Evolutionary conservation across 2,888 invertebrate species (phyloP).

Genomic region (Acleris emargana): DNA sequence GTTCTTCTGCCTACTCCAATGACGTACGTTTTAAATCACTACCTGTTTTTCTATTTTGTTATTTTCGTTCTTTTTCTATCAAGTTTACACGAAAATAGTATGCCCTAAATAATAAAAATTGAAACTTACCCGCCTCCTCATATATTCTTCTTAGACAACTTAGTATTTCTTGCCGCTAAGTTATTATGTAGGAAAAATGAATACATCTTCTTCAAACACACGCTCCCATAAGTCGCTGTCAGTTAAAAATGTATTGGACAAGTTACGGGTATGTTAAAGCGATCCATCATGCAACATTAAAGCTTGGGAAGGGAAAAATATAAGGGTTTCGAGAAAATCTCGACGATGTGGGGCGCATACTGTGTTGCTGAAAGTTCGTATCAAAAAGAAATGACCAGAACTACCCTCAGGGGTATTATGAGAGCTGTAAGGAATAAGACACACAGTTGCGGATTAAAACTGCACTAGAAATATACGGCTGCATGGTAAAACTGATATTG

Average conservation of each 20-base stretch:
- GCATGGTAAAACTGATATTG: too few species aligned
- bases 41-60: too few species aligned
- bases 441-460: background rate
- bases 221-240: conserved; percentile 13
- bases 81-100: too few species aligned
- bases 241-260: conserved; percentile 33
- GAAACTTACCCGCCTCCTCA: too few species aligned
- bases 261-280: conserved; percentile 13
- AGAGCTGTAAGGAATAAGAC: background rate
- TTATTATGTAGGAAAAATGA: conserved; percentile 4
- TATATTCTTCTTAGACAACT: background rate
- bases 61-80: too few species aligned
- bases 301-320: conserved; percentile 12
- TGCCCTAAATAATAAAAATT: too few species aligned
- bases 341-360: background rate
- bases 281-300: conserved; percentile 33
- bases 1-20: too few species aligned
- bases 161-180: background rate
- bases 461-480: too few species aligned
- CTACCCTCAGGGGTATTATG: conserved; percentile 4
- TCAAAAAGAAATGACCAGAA: conserved; percentile 10
- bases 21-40: too few species aligned
- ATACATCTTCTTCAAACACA: conserved; percentile 24
- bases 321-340: conserved; percentile 15
- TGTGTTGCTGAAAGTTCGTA: conserved; percentile 13